Evolutionary conservation across 2,797 vertebrate genomes (phyloP).

Genomic region (Galaxias olidus): DNA sequence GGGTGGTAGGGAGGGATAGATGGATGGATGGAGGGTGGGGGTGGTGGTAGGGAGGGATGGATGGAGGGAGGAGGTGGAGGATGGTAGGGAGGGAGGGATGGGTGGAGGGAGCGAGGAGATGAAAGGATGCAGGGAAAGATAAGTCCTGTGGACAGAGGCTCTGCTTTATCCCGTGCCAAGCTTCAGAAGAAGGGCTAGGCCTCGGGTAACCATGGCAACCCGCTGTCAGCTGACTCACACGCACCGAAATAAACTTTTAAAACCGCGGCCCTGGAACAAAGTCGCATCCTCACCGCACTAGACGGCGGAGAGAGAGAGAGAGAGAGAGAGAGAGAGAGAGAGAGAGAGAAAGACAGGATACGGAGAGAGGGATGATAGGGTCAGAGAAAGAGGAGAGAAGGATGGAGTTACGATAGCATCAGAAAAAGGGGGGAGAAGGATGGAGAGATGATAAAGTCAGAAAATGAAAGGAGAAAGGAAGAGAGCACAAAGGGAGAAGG

Average conservation of each 20-base stretch:
- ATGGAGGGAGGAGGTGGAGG: slow-evolving; percentile 20
- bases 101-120: slow-evolving; percentile 23
- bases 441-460: too few species aligned
- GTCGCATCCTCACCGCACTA: too few species aligned
- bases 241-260: too few species aligned
- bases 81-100: slow-evolving; percentile 10
- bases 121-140: slow-evolving; percentile 29
- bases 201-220: too few species aligned
- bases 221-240: too few species aligned
- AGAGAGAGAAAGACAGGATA: neutral
- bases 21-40: slow-evolving; percentile 6
- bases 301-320: too few species aligned
- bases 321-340: neutral
- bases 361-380: neutral
- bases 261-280: too few species aligned
- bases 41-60: slow-evolving; percentile 21
- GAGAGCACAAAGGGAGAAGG: too few species aligned
- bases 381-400: neutral
- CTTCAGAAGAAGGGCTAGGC: neutral
- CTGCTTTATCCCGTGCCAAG: slow-evolving; percentile 34
- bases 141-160: slow-evolving; percentile 40
- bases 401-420: too few species aligned
- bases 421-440: too few species aligned
- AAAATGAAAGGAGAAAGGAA: too few species aligned
- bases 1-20: neutral